Conservation (phyloP, 2,888 invertebrate genomes). For the Philopedon plagiatum region DNA sequence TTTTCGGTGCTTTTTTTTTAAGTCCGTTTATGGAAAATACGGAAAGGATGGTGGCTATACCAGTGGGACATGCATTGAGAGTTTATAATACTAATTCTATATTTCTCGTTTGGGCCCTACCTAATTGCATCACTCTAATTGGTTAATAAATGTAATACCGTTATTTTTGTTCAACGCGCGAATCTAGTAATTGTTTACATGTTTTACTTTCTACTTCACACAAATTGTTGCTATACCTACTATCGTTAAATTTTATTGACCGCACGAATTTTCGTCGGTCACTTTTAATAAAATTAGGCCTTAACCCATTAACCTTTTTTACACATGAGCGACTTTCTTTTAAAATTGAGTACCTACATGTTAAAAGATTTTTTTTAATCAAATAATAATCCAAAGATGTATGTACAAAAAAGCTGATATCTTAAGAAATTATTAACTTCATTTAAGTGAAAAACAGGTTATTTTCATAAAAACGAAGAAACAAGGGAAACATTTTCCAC, state of each 20-base stretch:
- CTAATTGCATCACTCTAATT: conserved; percentile 24
- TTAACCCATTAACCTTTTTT: conserved; percentile 21
- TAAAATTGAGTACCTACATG: not conserved
- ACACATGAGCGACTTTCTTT: not conserved
- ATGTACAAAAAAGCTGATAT: no score
- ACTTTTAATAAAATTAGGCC: conserved; percentile 10
- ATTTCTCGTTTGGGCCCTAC: not conserved
- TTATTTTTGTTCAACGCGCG: conserved; percentile 32
- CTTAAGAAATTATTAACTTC: no score
- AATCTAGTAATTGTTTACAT: conserved; percentile 42
- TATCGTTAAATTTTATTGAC: not conserved
- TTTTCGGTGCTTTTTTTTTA: no score
- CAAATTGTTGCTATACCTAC: not conserved
- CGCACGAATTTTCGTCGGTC: not conserved
- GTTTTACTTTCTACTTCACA: conserved; percentile 46
- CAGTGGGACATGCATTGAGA: no score
- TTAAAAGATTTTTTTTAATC: no score
- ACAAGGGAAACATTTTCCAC: no score
- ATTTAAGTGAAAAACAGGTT: no score
- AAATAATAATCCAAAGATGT: no score
- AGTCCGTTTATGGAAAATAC: not conserved
- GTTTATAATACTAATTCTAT: not conserved
- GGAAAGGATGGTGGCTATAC: no score
- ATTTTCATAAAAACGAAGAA: no score
- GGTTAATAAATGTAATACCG: conserved; percentile 30